Evolutionary conservation across 2,888 invertebrate species (phyloP).

Genomic region (Buathra laborator): DNA sequence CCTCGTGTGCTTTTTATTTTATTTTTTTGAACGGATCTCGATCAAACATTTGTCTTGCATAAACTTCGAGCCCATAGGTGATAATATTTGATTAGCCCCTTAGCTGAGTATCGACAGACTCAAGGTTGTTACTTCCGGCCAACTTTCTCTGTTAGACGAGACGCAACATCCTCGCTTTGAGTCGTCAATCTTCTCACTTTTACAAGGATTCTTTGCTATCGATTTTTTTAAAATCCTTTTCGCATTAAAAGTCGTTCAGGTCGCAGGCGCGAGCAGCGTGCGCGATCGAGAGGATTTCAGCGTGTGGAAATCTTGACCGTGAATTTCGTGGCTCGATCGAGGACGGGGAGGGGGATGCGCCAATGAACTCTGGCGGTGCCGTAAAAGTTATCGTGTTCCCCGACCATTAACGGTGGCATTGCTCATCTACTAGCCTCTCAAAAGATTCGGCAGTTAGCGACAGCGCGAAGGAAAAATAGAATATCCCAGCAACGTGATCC

Average conservation of each 20-base stretch:
- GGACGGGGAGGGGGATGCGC: neutral
- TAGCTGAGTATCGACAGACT: slow-evolving; percentile 21
- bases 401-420: neutral
- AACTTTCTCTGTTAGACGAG: slow-evolving; percentile 57
- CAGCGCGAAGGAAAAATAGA: neutral
- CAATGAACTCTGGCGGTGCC: neutral
- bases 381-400: neutral
- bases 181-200: slow-evolving; percentile 33
- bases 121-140: slow-evolving; percentile 61
- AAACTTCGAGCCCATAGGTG: slow-evolving; percentile 69
- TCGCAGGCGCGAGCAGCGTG: too few species aligned
- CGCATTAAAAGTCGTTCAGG: neutral
- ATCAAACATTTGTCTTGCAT: slow-evolving; percentile 73
- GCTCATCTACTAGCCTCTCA: neutral
- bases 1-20: neutral
- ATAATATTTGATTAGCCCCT: slow-evolving; percentile 73
- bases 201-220: neutral
- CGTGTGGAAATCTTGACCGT: neutral
- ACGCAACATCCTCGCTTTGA: slow-evolving; percentile 3
- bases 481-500: neutral
- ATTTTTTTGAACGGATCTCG: slow-evolving; percentile 22
- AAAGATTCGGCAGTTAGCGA: neutral
- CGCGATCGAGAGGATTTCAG: neutral
- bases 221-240: neutral
- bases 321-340: slow-evolving; percentile 1